These are phyloP conservation scores for Polydrusus pterygomalis DNA, from an alignment of 2,888 invertebrate genomes.

Conservation along the genomic window DNA sequence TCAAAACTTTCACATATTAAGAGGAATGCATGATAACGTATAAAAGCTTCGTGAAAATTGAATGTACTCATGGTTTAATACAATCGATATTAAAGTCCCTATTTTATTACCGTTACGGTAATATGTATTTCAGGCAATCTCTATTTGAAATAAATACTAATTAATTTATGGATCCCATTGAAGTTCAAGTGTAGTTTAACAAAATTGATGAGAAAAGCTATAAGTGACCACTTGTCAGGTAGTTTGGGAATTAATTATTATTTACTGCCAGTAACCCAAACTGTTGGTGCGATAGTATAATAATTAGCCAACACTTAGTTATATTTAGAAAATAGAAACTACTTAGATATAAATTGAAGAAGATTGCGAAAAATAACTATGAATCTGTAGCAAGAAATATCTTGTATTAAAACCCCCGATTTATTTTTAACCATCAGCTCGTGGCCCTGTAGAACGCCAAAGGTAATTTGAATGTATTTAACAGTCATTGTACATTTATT, in stretches of 20 bases:
- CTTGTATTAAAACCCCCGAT: too few relatives aligned
- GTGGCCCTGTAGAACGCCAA: too few relatives aligned
- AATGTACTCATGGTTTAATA: too few relatives aligned
- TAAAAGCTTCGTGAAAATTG: too few relatives aligned
- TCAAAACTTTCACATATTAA: too few relatives aligned
- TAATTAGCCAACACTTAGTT: neutral
- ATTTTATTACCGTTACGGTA: neutral
- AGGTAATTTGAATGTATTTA: too few relatives aligned
- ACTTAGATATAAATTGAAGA: neutral
- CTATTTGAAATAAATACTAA: constrained; percentile 33
- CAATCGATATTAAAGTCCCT: too few relatives aligned
- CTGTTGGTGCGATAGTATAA: neutral
- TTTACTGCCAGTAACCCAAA: constrained; percentile 31
- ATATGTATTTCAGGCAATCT: neutral
- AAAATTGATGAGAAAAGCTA: constrained; percentile 11
- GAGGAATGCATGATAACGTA: too few relatives aligned
- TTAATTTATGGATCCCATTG: constrained; percentile 26
- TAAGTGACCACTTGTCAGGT: constrained; percentile 38
- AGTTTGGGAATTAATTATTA: constrained; percentile 30
- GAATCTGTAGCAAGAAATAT: too few relatives aligned
- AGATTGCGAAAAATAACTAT: neutral
- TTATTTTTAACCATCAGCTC: too few relatives aligned
- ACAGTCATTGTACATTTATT: too few relatives aligned
- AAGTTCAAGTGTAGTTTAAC: constrained; percentile 23
- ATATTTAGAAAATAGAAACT: constrained; percentile 7